phyloP scores from a whole-genome alignment of 2,113 vertebrate genomes.

The Laticauda colubrina region DNA sequence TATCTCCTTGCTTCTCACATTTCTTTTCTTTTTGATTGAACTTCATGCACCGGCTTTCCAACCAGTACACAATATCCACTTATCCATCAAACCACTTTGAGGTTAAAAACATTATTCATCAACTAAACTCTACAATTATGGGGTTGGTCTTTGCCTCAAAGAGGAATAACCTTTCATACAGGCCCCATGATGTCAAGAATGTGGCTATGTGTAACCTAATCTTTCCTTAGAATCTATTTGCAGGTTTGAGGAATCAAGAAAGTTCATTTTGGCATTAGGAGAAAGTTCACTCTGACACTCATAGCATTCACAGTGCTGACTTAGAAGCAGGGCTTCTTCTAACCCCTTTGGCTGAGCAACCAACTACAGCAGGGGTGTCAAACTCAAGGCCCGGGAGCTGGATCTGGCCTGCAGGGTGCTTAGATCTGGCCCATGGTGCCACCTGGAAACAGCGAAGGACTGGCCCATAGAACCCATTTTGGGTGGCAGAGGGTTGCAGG shows the following conservation, averaged over 20 bases:
- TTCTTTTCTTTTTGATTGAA: conserved; percentile 2
- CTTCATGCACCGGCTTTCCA: background rate
- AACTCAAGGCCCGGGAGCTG: too few relatives aligned
- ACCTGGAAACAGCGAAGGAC: too few relatives aligned
- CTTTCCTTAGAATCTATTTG: background rate
- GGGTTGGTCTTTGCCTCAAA: background rate
- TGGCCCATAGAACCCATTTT: too few relatives aligned
- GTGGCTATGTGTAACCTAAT: background rate
- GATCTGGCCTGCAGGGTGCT: too few relatives aligned
- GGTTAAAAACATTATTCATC: background rate
- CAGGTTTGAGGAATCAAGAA: background rate
- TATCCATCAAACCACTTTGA: background rate
- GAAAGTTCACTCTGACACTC: background rate
- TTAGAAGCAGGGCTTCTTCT: background rate
- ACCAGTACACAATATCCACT: background rate
- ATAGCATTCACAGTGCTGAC: background rate
- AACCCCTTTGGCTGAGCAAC: background rate
- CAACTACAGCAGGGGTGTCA: background rate
- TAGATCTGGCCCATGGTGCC: too few relatives aligned
- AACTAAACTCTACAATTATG: background rate
- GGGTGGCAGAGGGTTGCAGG: too few relatives aligned
- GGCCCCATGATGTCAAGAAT: background rate
- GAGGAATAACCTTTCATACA: background rate
- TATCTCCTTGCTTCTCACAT: background rate
- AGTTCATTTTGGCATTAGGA: background rate